Evolutionary conservation across 2,888 invertebrate species (phyloP), one percentile per base, ranked within the genome.

Genomic region (Lacanobia wlatinum): DNA sequence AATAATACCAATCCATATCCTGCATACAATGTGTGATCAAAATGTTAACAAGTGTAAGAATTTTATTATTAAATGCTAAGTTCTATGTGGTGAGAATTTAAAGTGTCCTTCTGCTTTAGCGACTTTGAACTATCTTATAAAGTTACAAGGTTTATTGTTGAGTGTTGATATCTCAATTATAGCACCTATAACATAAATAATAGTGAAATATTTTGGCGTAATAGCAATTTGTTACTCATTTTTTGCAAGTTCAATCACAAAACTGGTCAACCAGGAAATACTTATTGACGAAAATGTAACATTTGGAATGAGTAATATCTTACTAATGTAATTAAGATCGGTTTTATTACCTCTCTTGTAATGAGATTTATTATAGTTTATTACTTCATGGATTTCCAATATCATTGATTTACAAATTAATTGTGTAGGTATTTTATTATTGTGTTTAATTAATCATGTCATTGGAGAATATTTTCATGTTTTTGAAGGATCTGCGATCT

Each of bases 231-330:
- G 72, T 75, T 60, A 72, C n/a, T 12, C 23, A 59, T 63, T 78
- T 83, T 84, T 79, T 84, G 64, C 52, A 72, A 55, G 46, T 46
- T 12, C 1, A 43, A 70, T 67, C 18, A 67, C 40, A 40, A 72
- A 82, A 83, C 75, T 74, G 62, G 86, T 85, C 80, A 70, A 87
- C 65, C 87, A 79, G 86, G 87, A 86, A 84, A 67, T 75, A 69
- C 38, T 67, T 59, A 64, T 28, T 38, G 23, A 58, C 53, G 16
- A 76, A 79, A 79, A 82, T 73, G 52, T 76, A 55, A 71, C 61
- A 70, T 78, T 75, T 79, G 21, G 77, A 73, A 75, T 73, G 62
- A 67, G 53, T 68, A 68, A 70, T 74, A 73, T 64, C 21, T 46
- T 48, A 75, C 59, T 73, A 72, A 76, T 69, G 50, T 79, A 64